Conservation (phyloP, 2,113 vertebrate species). For the Halcyon senegalensis region DNA sequence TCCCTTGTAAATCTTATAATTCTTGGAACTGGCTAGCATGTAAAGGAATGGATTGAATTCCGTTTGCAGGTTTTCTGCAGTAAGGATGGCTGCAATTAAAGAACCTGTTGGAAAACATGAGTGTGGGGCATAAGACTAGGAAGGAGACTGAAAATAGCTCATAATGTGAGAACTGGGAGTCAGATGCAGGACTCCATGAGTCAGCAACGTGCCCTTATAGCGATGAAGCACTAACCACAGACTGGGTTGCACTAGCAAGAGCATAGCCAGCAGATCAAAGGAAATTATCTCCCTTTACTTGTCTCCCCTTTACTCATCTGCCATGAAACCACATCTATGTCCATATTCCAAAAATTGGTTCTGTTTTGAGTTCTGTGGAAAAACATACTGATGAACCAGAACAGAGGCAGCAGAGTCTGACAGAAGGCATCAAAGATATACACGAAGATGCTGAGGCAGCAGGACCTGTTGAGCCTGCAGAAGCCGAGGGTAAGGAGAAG, state of each 20-base stretch:
- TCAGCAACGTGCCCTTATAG: background rate
- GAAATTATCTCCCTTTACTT: background rate
- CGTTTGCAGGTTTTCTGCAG: background rate
- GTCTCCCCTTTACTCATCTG: background rate
- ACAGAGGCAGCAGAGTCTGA: background rate
- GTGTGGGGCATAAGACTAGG: background rate
- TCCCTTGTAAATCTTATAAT: background rate
- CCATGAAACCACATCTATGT: background rate
- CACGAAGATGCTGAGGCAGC: background rate
- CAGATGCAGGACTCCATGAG: background rate
- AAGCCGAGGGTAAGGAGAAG: background rate
- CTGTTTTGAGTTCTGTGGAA: background rate
- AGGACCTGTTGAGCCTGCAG: background rate
- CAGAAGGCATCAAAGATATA: background rate
- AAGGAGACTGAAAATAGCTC: conserved; percentile 21
- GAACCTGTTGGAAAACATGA: background rate
- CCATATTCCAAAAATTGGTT: background rate
- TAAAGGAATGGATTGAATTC: background rate
- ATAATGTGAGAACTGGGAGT: conserved; percentile 27
- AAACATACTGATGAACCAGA: background rate
- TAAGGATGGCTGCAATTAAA: background rate
- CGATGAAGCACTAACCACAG: conserved; percentile 37
- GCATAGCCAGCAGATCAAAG: background rate
- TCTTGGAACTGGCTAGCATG: background rate
- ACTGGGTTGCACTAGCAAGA: background rate